These are phyloP conservation scores for Sebastes fasciatus DNA, from an alignment of 2,113 vertebrate species.

Conservation along the genomic window DNA sequence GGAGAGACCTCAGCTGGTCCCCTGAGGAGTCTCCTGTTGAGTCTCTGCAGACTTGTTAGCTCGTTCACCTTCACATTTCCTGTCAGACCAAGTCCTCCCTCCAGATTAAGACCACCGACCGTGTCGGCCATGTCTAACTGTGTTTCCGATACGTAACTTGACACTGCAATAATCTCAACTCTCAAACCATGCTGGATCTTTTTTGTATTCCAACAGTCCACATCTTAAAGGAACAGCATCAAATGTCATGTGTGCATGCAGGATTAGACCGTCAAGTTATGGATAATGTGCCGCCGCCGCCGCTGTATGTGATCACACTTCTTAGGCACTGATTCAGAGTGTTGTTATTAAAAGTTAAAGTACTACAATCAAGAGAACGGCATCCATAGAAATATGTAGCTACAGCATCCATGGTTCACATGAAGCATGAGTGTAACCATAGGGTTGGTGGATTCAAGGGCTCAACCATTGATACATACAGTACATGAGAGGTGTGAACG, in stretches of 20 bases:
- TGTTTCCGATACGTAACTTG: slow-evolving; percentile 44
- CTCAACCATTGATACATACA: background rate
- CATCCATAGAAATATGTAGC: background rate
- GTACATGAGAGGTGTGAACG: background rate
- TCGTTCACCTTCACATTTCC: slow-evolving; percentile 41
- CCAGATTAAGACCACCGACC: slow-evolving; percentile 45
- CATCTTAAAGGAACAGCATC: background rate
- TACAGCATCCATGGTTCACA: background rate
- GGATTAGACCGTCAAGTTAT: background rate
- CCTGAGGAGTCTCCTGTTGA: slow-evolving; percentile 27
- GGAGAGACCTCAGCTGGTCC: slow-evolving; percentile 27
- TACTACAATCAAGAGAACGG: background rate
- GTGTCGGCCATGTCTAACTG: slow-evolving; percentile 42
- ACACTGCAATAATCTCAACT: background rate
- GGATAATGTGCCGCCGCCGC: background rate
- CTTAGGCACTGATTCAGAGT: background rate
- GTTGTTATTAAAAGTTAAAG: background rate
- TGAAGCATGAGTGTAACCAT: background rate
- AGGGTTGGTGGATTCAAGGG: background rate
- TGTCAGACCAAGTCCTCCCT: slow-evolving; percentile 53
- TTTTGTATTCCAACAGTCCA: background rate
- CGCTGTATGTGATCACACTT: background rate
- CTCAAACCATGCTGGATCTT: background rate
- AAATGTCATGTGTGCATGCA: background rate
- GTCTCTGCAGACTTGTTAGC: slow-evolving; percentile 69